Conservation (phyloP, 2,797 vertebrate genomes). For the Meriones psammophilus region DNA sequence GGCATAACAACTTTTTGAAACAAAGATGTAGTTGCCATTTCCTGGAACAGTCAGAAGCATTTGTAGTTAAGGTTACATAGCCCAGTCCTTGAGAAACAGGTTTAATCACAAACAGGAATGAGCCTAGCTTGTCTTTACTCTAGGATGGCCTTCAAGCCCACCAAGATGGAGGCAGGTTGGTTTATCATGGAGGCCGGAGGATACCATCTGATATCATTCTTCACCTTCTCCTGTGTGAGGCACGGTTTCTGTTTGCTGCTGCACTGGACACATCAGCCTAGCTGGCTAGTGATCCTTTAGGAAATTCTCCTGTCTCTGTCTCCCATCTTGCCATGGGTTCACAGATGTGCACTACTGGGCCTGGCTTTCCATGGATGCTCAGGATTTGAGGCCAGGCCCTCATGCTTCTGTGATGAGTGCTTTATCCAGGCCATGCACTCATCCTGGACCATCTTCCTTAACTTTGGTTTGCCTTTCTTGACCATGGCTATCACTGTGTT, state of each 20-base stretch:
- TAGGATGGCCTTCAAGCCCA: background rate
- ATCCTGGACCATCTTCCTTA: background rate
- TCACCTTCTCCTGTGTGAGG: background rate
- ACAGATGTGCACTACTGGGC: background rate
- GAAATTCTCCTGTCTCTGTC: background rate
- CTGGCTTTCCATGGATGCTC: background rate
- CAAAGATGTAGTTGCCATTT: background rate
- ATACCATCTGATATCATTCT: background rate
- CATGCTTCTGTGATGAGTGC: background rate
- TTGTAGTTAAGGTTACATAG: background rate
- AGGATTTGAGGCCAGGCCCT: too few relatives aligned
- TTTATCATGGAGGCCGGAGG: background rate
- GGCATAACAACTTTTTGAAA: background rate
- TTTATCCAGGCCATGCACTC: background rate
- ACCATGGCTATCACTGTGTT: background rate
- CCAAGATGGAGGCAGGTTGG: background rate
- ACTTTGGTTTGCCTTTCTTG: background rate
- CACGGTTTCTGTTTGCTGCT: background rate
- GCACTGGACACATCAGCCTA: background rate
- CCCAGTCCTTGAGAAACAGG: background rate
- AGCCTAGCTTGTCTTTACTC: background rate
- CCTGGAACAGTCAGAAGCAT: background rate
- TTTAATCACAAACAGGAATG: background rate
- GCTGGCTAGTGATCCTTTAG: background rate
- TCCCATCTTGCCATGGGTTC: background rate